Evolutionary conservation across 35 echinoderm and acorn worm genomes (phyloP), one percentile per base, ranked within the genome.

Genomic region (Heliocidaris erythrogramma): DNA sequence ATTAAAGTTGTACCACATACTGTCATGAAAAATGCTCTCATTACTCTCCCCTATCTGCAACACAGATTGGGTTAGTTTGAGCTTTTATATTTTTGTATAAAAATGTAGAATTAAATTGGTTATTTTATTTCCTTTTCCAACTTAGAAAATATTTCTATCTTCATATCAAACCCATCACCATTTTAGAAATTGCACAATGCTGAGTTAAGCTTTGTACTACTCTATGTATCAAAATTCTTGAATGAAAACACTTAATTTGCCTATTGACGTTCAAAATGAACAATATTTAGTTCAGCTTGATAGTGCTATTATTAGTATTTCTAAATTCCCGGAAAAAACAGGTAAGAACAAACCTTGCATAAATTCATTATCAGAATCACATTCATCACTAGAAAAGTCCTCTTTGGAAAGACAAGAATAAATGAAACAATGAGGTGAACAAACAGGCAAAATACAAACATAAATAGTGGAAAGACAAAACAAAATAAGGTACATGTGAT

Each of bases 351-450:
- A 89, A 89, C 87, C 87, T 89, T 32, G 14, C 30, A 89, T 42
- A 32, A 89, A 89, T 18, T 14, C 87, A 89, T 89, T 89, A 14
- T 89, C 87, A 47, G 87, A 89, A 14, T 89, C 87, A 48, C 87
- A 47, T 89, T 89, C 87, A 89, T 89, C 87, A 89, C 87, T 89
- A 89, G 87, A 89, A 47, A 47, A 27, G 14, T 89, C 87, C 87
- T 89, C 87, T 89, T 89, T 47, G 21, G 87, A 89, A 78, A 78
- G 65, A 78, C 65, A 78, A 31, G 87, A 48, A 89, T 32, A 89
- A 89, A 47, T 32, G 24, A 88, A 48, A 88, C 86, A 88, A 69
- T 1, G 86, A 88, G 86, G 86, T 32, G 30, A 89, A 48, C 31
- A 89, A 89, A 89, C 31, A 89, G 87, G 32, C 11, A 48, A 89